Evolutionary conservation across 2,113 vertebrate genomes (phyloP).

Genomic region (Pygoscelis antarcticus): DNA sequence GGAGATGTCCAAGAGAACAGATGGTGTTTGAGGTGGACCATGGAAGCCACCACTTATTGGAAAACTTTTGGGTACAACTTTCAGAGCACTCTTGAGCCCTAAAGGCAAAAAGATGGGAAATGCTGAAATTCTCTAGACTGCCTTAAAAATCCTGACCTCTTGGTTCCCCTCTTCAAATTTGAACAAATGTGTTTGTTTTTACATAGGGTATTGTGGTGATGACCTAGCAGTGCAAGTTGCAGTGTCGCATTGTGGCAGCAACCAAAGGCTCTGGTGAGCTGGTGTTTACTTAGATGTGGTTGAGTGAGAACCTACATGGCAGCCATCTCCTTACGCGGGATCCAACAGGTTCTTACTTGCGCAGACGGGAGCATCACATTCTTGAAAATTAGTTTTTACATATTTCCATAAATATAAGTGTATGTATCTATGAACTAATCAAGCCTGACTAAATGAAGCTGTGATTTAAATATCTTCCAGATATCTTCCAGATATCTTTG

Average conservation of each 20-base stretch:
- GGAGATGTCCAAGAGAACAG: not conserved
- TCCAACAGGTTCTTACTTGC: not conserved
- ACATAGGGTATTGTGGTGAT: not conserved
- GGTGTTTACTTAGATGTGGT: not conserved
- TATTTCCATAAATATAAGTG: not conserved
- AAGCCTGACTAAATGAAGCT: not conserved
- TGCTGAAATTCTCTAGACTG: not conserved
- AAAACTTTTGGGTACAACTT: not conserved
- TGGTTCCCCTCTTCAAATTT: not conserved
- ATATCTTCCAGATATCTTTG: too few species aligned
- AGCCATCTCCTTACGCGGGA: not conserved
- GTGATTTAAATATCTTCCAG: not conserved
- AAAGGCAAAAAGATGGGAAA: not conserved
- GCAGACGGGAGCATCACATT: fast-evolving
- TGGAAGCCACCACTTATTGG: not conserved
- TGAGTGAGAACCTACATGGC: not conserved
- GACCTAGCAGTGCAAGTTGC: not conserved
- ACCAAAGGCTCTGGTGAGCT: not conserved
- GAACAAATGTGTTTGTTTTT: not conserved
- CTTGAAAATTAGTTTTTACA: not conserved
- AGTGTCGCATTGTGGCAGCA: fast-evolving
- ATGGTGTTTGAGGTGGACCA: not conserved
- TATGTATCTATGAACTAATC: not conserved
- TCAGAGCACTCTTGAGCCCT: not conserved
- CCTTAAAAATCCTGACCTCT: not conserved